Evolutionary conservation across 2,113 vertebrate genomes (phyloP), one percentile per base, ranked within the genome.

Genomic region (Amblyopsis rosae): DNA sequence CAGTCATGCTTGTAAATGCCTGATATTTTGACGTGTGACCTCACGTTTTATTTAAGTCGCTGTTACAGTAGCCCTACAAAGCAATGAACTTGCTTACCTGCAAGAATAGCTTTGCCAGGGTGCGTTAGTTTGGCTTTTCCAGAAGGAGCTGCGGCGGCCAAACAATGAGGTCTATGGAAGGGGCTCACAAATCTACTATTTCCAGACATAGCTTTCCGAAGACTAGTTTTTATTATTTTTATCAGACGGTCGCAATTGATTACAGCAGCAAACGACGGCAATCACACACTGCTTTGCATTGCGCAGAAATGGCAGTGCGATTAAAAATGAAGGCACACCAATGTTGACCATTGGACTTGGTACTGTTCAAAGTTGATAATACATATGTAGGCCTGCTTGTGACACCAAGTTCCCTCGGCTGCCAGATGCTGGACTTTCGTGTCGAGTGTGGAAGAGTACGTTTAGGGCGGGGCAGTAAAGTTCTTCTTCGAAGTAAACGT

Each of bases 41-140:
- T 26, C 26, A 41, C 35, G 35, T 41, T 41, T 8, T 41, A 5
- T 7, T 41, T 41, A 0, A 41, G 35, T 41, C 35, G 7, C 26
- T 26, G 35, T 41, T 41, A 41, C 35, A 41, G 49, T 8, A 26
- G 26, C 26, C 26, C 2, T 26, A 26, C 26, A 26, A 26, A 11
- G 49, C 10, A 50, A 50, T 3, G 13, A 50, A 58, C 15, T 35
- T 33, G 59, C 92, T 88, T 79, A 95, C 95, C 95, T 84, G 95
- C 95, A 79, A 95, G 81, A 73, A 95, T 95, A 0, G 94, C 94
- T 77, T 95, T 95, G 41, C 94, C 94, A 0, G 94, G 94, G 80
- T 95, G 94, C 1, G 94, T 95, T 17, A 94, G 81, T 61, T 94
- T 94, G 49, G 91, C 82, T 77, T 91, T 92, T 3, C 87, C 92